Evolutionary conservation across 1,140 invertebrate species (phyloP).

Genomic region (Lasioglossum albipes): DNA sequence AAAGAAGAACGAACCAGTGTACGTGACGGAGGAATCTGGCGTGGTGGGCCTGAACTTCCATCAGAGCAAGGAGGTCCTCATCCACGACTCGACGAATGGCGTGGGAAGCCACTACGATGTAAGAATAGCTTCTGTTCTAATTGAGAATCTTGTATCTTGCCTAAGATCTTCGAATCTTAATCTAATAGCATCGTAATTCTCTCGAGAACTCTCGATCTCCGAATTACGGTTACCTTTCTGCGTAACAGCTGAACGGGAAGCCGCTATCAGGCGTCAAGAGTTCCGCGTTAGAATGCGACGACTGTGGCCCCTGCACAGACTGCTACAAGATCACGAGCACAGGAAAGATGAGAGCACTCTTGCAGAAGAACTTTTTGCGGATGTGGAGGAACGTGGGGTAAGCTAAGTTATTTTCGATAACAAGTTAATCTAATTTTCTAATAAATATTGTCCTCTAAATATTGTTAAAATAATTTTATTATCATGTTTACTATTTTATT

Average conservation of each 20-base stretch:
- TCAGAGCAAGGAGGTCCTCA: slow-evolving; percentile 92
- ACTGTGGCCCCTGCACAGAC: slow-evolving; percentile 80
- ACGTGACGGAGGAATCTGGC: slow-evolving; percentile 90
- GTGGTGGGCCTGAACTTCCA: slow-evolving; percentile 93
- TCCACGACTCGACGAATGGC: slow-evolving; percentile 87
- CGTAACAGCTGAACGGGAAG: slow-evolving; percentile 81
- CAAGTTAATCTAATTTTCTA: no score
- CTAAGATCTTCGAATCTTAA: neutral
- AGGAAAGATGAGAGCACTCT: slow-evolving; percentile 88
- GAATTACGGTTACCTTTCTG: neutral
- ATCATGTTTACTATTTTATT: no score
- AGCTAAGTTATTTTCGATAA: slow-evolving; percentile 5
- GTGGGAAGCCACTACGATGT: slow-evolving; percentile 79
- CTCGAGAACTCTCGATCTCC: no score
- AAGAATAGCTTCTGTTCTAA: slow-evolving; percentile 57
- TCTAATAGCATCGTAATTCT: no score
- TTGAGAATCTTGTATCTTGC: no score
- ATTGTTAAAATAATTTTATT: no score
- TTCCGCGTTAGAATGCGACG: slow-evolving; percentile 80
- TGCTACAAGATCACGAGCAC: slow-evolving; percentile 83
- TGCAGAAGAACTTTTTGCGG: slow-evolving; percentile 95
- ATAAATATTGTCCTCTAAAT: no score
- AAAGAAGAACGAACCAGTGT: slow-evolving; percentile 90
- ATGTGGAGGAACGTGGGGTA: slow-evolving; percentile 95
- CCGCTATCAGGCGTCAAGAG: slow-evolving; percentile 78